Conservation (phyloP, 2,888 invertebrate species). For the Carpatolechia fugitivella region DNA sequence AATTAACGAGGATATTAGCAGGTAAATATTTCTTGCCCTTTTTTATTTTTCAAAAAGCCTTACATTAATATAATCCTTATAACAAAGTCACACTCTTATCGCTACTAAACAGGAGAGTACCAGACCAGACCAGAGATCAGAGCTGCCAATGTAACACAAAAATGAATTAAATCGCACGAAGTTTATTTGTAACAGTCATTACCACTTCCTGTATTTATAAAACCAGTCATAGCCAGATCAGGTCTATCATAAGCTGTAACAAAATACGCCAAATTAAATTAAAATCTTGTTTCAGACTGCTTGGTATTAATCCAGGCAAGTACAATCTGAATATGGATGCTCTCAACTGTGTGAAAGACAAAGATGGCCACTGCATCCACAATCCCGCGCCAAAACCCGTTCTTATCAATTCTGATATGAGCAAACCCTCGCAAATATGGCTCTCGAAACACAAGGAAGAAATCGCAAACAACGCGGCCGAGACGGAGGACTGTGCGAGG, state of each 20-base stretch:
- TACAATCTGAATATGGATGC: slow-evolving; percentile 63
- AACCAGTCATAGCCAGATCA: no score
- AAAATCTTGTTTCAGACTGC: slow-evolving; percentile 45
- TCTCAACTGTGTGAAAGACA: slow-evolving; percentile 60
- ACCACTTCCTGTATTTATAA: no score
- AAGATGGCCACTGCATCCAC: slow-evolving; percentile 60
- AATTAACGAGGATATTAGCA: slow-evolving; percentile 62
- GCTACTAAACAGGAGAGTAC: no score
- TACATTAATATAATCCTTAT: no score
- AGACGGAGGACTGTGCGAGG: slow-evolving; percentile 56
- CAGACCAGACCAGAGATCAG: no score
- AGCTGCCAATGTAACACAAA: no score
- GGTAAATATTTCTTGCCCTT: slow-evolving; percentile 41
- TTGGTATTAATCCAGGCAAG: slow-evolving; percentile 62
- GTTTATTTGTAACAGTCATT: no score
- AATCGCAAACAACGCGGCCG: slow-evolving; percentile 33
- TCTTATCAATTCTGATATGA: slow-evolving; percentile 25
- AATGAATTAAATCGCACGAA: no score
- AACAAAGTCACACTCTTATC: no score
- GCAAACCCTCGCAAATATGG: slow-evolving; percentile 32
- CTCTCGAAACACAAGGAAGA: slow-evolving; percentile 37
- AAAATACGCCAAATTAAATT: not conserved
- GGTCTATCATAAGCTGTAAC: no score
- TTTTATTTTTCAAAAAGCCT: no score
- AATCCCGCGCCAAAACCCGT: slow-evolving; percentile 37